Conservation (phyloP, 2,797 vertebrate species). For the Myotis planiceps region DNA sequence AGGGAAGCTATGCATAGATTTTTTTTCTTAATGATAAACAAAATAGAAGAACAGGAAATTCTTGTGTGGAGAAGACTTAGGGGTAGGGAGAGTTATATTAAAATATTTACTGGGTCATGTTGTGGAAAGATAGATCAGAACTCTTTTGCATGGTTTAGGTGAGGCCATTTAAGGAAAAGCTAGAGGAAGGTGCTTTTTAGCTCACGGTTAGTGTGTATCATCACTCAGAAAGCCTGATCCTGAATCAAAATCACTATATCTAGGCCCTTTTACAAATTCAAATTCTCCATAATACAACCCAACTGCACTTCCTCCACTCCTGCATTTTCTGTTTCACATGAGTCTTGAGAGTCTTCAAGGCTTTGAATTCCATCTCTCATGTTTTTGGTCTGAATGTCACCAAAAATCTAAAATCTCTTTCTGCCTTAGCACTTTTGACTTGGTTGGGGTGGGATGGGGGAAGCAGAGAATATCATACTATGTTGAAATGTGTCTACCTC, state of each 20-base stretch:
- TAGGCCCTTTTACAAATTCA: background rate
- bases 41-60: background rate
- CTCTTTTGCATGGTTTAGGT: constrained; percentile 17
- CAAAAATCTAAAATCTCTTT: background rate
- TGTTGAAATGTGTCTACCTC: background rate
- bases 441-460: too few relatives aligned
- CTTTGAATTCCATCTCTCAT: background rate
- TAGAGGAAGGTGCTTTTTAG: background rate
- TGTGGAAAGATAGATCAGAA: background rate
- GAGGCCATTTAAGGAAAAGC: background rate
- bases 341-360: background rate
- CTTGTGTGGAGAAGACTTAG: background rate
- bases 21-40: background rate
- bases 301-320: background rate
- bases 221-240: background rate
- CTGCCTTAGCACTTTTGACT: background rate
- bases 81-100: background rate
- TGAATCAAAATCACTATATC: background rate
- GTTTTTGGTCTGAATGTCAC: background rate
- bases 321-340: background rate
- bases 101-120: background rate
- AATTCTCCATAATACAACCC: background rate
- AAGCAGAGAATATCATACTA: background rate
- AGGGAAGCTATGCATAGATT: background rate
- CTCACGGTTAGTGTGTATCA: background rate